Evolutionary conservation across 2,888 invertebrate species (phyloP).

Genomic region (Orthonevra nobilis): DNA sequence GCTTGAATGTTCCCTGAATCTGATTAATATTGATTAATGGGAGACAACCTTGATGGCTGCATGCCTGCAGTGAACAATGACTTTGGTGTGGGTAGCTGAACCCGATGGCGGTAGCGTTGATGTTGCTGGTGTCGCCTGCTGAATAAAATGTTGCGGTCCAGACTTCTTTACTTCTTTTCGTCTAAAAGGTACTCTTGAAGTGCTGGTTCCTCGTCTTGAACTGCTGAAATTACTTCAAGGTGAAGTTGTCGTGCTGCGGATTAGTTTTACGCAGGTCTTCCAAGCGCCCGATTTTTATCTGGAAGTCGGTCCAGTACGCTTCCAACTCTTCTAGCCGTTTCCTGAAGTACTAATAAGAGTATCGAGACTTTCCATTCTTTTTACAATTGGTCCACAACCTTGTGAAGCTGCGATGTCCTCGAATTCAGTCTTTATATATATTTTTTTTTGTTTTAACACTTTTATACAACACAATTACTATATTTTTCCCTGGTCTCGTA

Average conservation of each 20-base stretch:
- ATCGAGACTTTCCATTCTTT: constrained; percentile 10
- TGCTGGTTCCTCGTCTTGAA: background rate
- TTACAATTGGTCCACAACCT: background rate
- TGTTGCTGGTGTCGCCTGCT: no score
- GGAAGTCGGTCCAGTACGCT: background rate
- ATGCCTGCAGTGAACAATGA: no score
- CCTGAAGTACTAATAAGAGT: background rate
- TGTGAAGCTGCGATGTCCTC: background rate
- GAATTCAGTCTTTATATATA: background rate
- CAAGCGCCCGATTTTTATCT: background rate
- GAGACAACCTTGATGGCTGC: no score
- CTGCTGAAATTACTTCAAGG: background rate
- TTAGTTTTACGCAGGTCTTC: background rate
- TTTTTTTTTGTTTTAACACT: no score
- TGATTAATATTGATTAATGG: no score
- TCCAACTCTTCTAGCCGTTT: background rate
- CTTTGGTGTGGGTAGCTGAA: no score
- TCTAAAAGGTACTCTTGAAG: background rate
- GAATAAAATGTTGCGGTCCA: no score
- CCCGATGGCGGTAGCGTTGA: no score
- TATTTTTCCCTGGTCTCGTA: no score
- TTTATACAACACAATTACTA: no score
- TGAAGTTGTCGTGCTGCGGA: background rate
- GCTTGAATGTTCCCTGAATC: no score
- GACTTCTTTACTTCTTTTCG: no score